Conservation (phyloP, 2,113 vertebrate species). For the Cephalopterus ornatus region DNA sequence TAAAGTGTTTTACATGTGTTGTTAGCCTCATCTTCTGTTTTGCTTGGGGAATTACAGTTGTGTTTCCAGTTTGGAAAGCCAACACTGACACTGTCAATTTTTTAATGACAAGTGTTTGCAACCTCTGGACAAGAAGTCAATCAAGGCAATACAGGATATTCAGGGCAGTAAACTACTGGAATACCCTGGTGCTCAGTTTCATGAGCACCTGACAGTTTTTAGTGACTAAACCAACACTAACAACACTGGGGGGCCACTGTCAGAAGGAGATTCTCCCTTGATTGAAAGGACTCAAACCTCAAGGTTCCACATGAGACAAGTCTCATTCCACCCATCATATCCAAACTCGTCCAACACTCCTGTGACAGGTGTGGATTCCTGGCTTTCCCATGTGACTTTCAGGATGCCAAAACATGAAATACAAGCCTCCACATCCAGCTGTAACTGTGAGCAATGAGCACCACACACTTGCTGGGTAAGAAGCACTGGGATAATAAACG, state of each 20-base stretch:
- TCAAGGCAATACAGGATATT: background rate
- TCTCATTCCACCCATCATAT: background rate
- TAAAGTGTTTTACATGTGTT: background rate
- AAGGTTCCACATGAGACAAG: background rate
- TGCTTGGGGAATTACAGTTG: background rate
- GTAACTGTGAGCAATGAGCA: background rate
- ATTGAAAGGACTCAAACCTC: background rate
- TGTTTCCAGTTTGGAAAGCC: background rate
- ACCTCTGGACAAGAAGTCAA: background rate
- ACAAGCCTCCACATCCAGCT: background rate
- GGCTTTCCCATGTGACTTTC: background rate
- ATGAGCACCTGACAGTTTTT: background rate
- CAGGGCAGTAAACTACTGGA: background rate
- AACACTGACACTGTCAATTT: background rate
- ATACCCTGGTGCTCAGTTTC: background rate
- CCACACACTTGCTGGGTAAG: background rate
- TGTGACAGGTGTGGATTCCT: background rate
- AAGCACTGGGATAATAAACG: background rate
- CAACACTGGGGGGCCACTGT: accelerated
- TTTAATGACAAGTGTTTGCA: background rate
- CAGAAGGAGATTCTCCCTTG: background rate
- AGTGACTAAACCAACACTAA: background rate
- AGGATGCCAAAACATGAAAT: background rate
- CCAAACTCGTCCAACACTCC: background rate
- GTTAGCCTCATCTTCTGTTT: background rate